Conservation (phyloP, 2,113 vertebrate genomes). For the Neogale vison region DNA sequence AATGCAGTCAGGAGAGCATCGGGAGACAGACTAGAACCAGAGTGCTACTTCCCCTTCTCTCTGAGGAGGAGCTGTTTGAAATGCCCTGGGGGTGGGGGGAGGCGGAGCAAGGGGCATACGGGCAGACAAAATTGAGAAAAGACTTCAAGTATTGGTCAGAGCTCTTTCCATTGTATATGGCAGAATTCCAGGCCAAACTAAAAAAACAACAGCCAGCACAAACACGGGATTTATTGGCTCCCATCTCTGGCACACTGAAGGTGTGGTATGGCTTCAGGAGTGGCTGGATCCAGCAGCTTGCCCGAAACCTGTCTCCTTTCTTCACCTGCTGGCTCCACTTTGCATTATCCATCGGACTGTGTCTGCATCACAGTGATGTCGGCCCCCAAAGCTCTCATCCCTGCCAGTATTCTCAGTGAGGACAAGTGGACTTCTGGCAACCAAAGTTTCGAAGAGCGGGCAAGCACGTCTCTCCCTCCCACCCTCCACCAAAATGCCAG, state of each 20-base stretch:
- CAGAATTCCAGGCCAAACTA: not conserved
- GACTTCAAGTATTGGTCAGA: not conserved
- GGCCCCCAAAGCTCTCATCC: not conserved
- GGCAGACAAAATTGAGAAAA: not conserved
- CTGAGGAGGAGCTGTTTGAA: not conserved
- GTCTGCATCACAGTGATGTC: fast-evolving
- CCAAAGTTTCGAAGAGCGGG: not conserved
- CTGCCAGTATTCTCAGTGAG: not conserved
- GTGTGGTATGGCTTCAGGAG: not conserved
- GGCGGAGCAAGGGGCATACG: not conserved
- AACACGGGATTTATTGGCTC: not conserved
- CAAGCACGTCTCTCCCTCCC: not conserved
- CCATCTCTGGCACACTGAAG: not conserved
- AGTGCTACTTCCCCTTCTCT: not conserved
- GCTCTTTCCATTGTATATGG: not conserved
- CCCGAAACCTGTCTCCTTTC: not conserved
- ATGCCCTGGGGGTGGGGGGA: too few species aligned
- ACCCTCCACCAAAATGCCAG: not conserved
- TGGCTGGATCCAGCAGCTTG: not conserved
- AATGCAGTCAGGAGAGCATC: not conserved
- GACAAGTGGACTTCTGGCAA: not conserved
- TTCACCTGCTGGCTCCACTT: too few species aligned
- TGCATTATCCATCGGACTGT: fast-evolving
- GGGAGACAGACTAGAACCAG: not conserved
- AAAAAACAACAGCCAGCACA: not conserved